Evolutionary conservation across 2,888 invertebrate genomes (phyloP), one percentile per base, ranked within the genome.

Genomic region (Xestoiulus laeticollis): DNA sequence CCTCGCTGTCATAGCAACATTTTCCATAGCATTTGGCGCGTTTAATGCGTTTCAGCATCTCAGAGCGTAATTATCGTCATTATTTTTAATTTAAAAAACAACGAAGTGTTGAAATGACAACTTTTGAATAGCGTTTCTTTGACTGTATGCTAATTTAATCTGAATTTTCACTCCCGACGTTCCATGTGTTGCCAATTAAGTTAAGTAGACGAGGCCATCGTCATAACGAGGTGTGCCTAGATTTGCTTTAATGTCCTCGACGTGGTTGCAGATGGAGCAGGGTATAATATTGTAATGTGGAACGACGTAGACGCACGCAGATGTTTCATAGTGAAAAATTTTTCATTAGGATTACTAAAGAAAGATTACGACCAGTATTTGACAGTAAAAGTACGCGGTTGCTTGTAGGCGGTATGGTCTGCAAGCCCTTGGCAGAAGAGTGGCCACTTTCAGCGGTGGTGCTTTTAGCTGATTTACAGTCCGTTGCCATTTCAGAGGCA

Each of bases 221-320:
- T 43, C 85, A 85, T 85, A 85, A 85, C 85, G 85, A 85, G 85
- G 85, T 85, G 85, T 85, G 38, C 85, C 85, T 85, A 44, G 44
- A 85, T 85, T 38, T 85, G 85, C 85, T 22, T 85, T 85, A 85
- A 85, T 43, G 44, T 38, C 78, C 22, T 85, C 44, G 85, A 85
- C 26, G 85, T 85, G 85, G 85, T 85, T 85, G 44, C 85, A 84
- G 33, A 84, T 84, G 33, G 33, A 84, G 19, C n/a, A 19, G 43
- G 16, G n/a, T 38, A 19, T 38, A 68, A 68, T 68, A 26, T n/a
- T 32, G 82, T 14, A 26, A 82, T n/a, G 26, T 38, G 38, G 8
- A 38, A 38, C 82, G 12, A 22, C n/a, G 84, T 19, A 85, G 44
- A 32, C 44, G 44, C 38, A 85, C 16, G 85, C 85, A 85, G 38